Base-by-base conservation (phyloP, 2,888 invertebrate genomes). In the Pheosia tremula region DNA sequence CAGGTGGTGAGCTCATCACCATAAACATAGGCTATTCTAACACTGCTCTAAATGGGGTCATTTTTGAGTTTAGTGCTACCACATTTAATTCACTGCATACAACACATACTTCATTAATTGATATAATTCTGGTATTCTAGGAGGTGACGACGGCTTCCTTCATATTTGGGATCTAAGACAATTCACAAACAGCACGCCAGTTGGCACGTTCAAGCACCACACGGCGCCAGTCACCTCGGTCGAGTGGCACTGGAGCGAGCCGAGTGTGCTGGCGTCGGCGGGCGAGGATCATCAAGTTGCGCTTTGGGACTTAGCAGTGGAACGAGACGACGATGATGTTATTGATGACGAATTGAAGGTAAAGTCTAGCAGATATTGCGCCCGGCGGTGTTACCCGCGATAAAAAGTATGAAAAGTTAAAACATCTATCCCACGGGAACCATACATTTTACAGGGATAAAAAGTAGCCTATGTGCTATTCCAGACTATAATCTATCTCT, bases 261-360 rank as follows among this genome's bases (percentile, higher is more conserved):
- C 97, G 0, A 98, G 99, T 39, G 98, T 99, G 5, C 96, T 99
- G 78, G 98, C 98, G 3, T 98, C 98, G 0, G 97, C 95, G 3
- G 98, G 98, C 0, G 97, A 97, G 63, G 99, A 99, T 86, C 97
- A 99, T 91, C 99, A 99, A 90, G 96, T 99, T 47, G 98, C 98
- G 0, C 93, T 99, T 39, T 99, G 99, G 99, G 99, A 99, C 93
- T 94, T 99, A 73, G 97, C 98, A 0, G 96, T 98, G 0, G 99
- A 99, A 89, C 94, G 95, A 72, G 98, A 98, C 86, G 93, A 94
- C 58, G 95, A 94, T 62, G 92, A 94, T 64, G 90, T 94, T 54
- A 89, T 94, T 56, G 93, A 94, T 75, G 95, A 96, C 61, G 92
- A 93, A 70, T 77, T 93, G 13, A 91, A 91, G 86, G 93, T 56